These are phyloP conservation scores for Sarotherodon lohbergeri DNA, from an alignment of 2,113 vertebrate species.

Conservation along the genomic window DNA sequence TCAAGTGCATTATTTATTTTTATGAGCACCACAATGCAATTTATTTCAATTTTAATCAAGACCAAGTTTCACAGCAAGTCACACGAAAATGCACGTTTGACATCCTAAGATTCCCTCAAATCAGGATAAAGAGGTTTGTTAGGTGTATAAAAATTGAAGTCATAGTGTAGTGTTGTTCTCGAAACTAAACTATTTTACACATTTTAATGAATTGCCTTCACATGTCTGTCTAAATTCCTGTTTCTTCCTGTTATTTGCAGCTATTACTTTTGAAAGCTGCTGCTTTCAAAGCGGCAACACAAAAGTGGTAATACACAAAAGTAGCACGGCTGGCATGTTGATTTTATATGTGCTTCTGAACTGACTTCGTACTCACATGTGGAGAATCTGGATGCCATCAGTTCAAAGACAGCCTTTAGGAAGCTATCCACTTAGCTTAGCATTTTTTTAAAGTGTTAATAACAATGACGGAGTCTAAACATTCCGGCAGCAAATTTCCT, in stretches of 20 bases:
- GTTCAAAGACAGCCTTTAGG: slow-evolving; percentile 1
- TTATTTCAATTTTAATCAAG: neutral
- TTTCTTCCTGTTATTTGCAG: neutral
- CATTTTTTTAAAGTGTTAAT: neutral
- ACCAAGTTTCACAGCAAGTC: neutral
- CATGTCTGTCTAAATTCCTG: neutral
- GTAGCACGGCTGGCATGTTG: neutral
- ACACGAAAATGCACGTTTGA: neutral
- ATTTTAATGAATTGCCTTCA: neutral
- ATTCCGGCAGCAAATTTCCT: slow-evolving; percentile 22
- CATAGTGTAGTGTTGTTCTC: neutral
- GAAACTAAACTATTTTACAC: neutral
- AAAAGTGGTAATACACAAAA: neutral
- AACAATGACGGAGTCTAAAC: slow-evolving; percentile 14
- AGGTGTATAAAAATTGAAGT: neutral
- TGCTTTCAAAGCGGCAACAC: neutral
- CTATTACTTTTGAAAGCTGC: neutral
- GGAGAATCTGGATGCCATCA: neutral
- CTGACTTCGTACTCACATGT: neutral
- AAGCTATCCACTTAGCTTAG: neutral
- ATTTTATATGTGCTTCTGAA: neutral
- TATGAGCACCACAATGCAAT: neutral
- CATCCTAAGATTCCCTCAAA: neutral
- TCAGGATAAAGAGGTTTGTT: neutral
- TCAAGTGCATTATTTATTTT: neutral